These are phyloP conservation scores for Diabrotica undecimpunctata DNA, from an alignment of 1,140 invertebrate genomes.

Conservation along the genomic window DNA sequence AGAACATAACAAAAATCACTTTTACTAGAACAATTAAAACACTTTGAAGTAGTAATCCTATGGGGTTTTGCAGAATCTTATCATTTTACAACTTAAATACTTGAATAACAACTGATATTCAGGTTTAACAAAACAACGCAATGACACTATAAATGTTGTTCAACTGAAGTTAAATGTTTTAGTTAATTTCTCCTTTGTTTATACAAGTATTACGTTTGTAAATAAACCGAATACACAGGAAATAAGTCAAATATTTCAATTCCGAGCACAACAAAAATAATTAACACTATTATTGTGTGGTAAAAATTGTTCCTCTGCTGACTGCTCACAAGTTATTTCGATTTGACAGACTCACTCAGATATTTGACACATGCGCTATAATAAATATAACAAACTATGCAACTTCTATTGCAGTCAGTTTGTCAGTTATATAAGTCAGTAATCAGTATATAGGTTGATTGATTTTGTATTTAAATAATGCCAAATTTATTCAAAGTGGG, in stretches of 20 bases:
- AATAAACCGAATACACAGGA: slow-evolving; percentile 12
- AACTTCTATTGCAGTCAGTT: background rate
- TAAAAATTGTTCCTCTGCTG: slow-evolving; percentile 12
- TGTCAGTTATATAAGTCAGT: no score
- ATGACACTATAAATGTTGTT: no score
- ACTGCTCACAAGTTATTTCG: slow-evolving; percentile 5
- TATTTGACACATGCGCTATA: background rate
- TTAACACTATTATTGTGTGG: slow-evolving; percentile 12
- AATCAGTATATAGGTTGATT: no score
- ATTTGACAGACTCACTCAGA: slow-evolving; percentile 16
- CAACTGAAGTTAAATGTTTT: background rate
- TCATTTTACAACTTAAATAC: slow-evolving; percentile 6
- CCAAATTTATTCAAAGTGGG: no score
- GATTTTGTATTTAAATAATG: no score
- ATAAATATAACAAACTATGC: background rate
- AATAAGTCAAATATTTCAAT: slow-evolving; percentile 4
- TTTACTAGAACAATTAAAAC: slow-evolving; percentile 19
- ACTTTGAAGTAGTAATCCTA: slow-evolving; percentile 9
- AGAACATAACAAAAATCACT: background rate
- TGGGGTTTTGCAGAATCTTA: background rate
- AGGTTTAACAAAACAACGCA: background rate
- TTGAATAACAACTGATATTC: slow-evolving; percentile 12
- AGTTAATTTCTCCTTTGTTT: background rate
- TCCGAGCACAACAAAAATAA: slow-evolving; percentile 16
- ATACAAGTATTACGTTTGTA: slow-evolving; percentile 2